Conservation (phyloP, 2,888 invertebrate genomes). For the Lycia hirtaria region DNA sequence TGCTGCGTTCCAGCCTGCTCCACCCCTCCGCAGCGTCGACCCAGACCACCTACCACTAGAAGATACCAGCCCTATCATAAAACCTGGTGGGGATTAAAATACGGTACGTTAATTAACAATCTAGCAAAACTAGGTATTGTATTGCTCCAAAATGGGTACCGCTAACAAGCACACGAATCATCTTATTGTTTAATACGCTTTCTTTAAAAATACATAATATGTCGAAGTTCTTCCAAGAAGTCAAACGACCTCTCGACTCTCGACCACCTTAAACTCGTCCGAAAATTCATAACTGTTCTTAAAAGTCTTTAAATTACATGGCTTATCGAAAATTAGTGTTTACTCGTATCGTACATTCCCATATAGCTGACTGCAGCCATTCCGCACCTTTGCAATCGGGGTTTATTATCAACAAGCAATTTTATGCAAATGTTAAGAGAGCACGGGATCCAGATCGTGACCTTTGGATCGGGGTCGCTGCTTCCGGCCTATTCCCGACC, state of each 20-base stretch:
- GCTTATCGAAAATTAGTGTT: conserved; percentile 30
- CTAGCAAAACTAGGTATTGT: no score
- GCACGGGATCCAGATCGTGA: conserved; percentile 49
- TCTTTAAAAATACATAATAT: background rate
- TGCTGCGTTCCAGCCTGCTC: conserved; percentile 71
- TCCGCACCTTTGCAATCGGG: conserved; percentile 27
- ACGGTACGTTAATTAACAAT: conserved; percentile 63
- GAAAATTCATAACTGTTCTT: conserved; percentile 29
- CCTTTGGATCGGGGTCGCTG: conserved; percentile 62
- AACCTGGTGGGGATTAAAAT: conserved; percentile 77
- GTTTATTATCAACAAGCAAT: conserved; percentile 31
- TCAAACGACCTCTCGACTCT: conserved; percentile 15
- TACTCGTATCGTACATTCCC: conserved; percentile 8
- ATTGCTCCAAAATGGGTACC: no score
- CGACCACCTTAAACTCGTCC: conserved; percentile 21
- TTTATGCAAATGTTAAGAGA: conserved; percentile 31
- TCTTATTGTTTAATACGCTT: background rate
- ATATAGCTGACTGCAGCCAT: conserved; percentile 17
- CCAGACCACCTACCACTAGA: conserved; percentile 57
- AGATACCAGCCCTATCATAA: conserved; percentile 77
- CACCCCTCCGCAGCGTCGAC: conserved; percentile 52
- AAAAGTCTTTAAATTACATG: conserved; percentile 26
- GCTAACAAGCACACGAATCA: background rate
- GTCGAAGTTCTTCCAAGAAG: conserved; percentile 2
- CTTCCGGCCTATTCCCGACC: conserved; percentile 49